Evolutionary conservation across 2,113 vertebrate genomes (phyloP), one percentile per base, ranked within the genome.

Genomic region (Rhynchopsitta pachyrhyncha): DNA sequence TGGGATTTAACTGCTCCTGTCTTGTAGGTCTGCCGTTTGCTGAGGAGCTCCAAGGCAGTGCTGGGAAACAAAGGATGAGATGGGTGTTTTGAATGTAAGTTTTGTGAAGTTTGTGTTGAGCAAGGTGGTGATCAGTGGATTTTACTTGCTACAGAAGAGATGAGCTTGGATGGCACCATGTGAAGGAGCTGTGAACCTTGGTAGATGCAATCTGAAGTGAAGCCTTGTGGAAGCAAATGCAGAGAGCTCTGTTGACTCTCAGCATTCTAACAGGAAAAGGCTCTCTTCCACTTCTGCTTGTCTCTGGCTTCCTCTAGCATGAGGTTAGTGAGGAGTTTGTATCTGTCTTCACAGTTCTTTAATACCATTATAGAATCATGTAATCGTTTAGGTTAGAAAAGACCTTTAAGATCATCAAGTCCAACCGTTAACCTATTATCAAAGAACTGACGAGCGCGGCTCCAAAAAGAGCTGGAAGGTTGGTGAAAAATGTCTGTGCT

Each of bases 81-180:
- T 33, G 23, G 6, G 31, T 60, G 33, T 66, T 47, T 63, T 35
- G 57, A 66, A 15, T 1, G 15, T 11, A 33, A 18, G 29, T 55
- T 55, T 92, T 57, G 53, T 47, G 59, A 42, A 42, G 24, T n/a
- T 71, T n/a, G 39, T 33, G 20, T 20, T 27, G 75, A 74, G 4
- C 3, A 25, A 41, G 46, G 33, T 66, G 49, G 22, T 19, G 31
- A 35, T 66, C 22, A 27, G 55, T 55, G 29, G 46, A 17, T 42
- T 88, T 63, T 44, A 42, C 46, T 80, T 42, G 53, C 82, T 35
- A 0, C 1, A 0, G 41, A 44, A 63, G 71, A 47, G 73, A 27
- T 13, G 46, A 70, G 55, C 4, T 25, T 0, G 2, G 55, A 52
- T 27, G 29, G 37, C 59, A 29, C 63, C 0, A 1, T 1, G 4